Conservation (phyloP, 2,888 invertebrate species). For the Watsonalla binaria region DNA sequence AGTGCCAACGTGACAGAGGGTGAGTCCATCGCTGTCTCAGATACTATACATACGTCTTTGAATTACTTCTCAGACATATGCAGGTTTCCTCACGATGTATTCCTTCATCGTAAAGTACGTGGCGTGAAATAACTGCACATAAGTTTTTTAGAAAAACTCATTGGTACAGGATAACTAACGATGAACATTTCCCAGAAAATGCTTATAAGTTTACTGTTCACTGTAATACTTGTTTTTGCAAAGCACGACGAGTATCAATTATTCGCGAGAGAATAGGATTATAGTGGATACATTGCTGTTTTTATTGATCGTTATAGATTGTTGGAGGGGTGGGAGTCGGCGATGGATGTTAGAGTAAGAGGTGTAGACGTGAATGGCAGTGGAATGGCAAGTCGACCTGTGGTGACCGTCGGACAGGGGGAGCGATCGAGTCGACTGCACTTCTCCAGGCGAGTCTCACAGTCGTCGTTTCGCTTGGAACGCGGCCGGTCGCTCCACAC, state of each 20-base stretch:
- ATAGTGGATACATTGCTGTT: background rate
- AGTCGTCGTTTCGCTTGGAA: conserved; percentile 62
- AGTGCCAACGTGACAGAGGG: too few species aligned
- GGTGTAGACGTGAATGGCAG: conserved; percentile 6
- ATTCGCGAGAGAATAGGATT: background rate
- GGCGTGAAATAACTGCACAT: too few species aligned
- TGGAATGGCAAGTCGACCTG: conserved; percentile 27
- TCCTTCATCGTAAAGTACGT: too few species aligned
- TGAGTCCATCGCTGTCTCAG: too few species aligned
- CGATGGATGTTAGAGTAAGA: conserved; percentile 19
- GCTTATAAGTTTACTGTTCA: conserved; percentile 14
- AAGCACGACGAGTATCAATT: background rate
- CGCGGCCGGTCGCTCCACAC: conserved; percentile 46
- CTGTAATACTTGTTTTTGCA: conserved; percentile 5
- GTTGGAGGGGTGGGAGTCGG: background rate
- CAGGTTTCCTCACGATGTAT: too few species aligned
- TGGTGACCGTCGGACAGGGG: conserved; percentile 53
- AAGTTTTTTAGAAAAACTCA: too few species aligned
- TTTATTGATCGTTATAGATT: background rate
- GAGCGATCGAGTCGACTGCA: conserved; percentile 44
- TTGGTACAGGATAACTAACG: conserved; percentile 5
- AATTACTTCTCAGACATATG: too few species aligned
- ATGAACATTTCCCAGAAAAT: conserved; percentile 20
- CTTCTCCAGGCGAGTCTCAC: conserved; percentile 23
- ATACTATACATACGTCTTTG: too few species aligned